These are phyloP conservation scores for honey bee (Apis mellifera) DNA, from an alignment of 1,140 invertebrate species.

Conservation along the genomic window Amel_HAv3.1 CM009941.2:12419001-12419500, in stretches of 20 bases:
- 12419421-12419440: conserved; percentile 74
- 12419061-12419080: conserved; percentile 54
- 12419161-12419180: conserved; percentile 55
- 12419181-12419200: conserved; percentile 59
- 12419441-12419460: conserved; percentile 48
- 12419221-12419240: conserved; percentile 50
- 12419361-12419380: conserved; percentile 80
- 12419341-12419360: conserved; percentile 77
- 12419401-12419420: conserved; percentile 78
- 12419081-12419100: conserved; percentile 54
- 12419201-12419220: conserved; percentile 59
- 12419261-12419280: conserved; percentile 67
- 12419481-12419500: conserved; percentile 46
- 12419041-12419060: conserved; percentile 49
- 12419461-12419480: conserved; percentile 31
- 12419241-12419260: conserved; percentile 68
- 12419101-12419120: conserved; percentile 55
- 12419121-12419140: conserved; percentile 53
- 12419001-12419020: neutral
- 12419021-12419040: neutral
- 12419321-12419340: conserved; percentile 63
- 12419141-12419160: conserved; percentile 55
- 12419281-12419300: conserved; percentile 57
- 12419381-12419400: conserved; percentile 81
- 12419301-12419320: conserved; percentile 70